Evolutionary conservation across 1,140 invertebrate species (phyloP).

Genomic region (Artemia franciscana): DNA sequence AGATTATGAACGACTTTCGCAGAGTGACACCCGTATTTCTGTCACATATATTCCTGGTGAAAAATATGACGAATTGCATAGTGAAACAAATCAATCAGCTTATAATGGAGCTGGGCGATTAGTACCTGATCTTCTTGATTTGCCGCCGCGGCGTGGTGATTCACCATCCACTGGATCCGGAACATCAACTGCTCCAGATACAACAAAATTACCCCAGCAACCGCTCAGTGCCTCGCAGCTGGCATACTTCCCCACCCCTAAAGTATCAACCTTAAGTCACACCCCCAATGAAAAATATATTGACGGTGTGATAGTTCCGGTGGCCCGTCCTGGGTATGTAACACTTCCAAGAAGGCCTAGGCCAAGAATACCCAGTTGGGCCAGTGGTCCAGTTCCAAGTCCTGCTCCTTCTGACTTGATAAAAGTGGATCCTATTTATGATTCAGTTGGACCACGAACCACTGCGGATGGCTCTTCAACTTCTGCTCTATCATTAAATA

Average conservation of each 20-base stretch:
- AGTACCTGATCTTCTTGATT: slow-evolving; percentile 38
- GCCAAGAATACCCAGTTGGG: slow-evolving; percentile 40
- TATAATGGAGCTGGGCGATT: neutral
- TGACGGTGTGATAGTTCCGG: neutral
- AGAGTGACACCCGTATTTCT: slow-evolving; percentile 13
- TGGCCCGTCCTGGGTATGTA: slow-evolving; percentile 14
- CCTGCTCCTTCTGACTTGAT: slow-evolving; percentile 1
- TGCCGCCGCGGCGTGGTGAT: slow-evolving; percentile 36
- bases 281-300: slow-evolving; percentile 3
- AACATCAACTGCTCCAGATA: slow-evolving; percentile 8
- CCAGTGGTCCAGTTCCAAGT: slow-evolving; percentile 9
- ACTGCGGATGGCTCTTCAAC: slow-evolving; percentile 48
- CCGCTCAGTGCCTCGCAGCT: slow-evolving; percentile 5
- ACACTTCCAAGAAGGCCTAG: slow-evolving; percentile 48
- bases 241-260: slow-evolving; percentile 1
- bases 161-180: slow-evolving; percentile 10
- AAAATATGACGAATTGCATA: slow-evolving; percentile 4
- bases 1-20: slow-evolving; percentile 17
- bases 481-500: slow-evolving; percentile 44
- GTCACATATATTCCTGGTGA: slow-evolving; percentile 6
- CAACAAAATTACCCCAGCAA: neutral
- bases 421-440: slow-evolving; percentile 44
- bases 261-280: slow-evolving; percentile 2
- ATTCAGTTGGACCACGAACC: slow-evolving; percentile 66
- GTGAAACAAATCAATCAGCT: slow-evolving; percentile 1